These are phyloP conservation scores for Ahaetulla prasina DNA, from an alignment of 2,113 vertebrate species.

Conservation along the genomic window DNA sequence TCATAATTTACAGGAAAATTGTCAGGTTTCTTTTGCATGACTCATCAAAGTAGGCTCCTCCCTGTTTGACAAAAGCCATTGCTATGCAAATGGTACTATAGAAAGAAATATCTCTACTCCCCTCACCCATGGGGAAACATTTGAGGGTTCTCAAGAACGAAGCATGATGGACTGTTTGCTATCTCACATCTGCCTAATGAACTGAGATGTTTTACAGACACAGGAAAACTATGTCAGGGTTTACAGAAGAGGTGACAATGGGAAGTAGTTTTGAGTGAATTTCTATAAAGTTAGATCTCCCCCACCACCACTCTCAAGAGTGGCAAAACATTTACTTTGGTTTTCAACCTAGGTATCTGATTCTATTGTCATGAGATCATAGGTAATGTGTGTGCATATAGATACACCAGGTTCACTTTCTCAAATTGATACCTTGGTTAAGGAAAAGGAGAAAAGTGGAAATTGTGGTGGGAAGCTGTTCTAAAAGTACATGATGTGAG, in stretches of 20 bases:
- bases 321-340: not conserved
- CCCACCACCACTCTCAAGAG: not conserved
- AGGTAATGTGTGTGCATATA: not conserved
- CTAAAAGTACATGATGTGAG: not conserved
- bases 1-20: conserved; percentile 79
- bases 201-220: conserved; percentile 63
- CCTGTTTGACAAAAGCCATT: conserved; percentile 66
- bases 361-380: not conserved
- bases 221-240: conserved; percentile 60
- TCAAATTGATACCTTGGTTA: not conserved
- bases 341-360: fast-evolving
- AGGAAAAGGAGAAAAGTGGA: not conserved
- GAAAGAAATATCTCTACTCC: conserved; percentile 49
- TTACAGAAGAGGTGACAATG: conserved; percentile 52
- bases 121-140: not conserved
- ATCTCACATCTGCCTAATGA: conserved; percentile 65
- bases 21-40: conserved; percentile 77
- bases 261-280: conserved; percentile 47
- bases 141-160: conserved; percentile 17
- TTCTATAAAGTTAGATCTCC: not conserved
- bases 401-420: not conserved
- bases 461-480: not conserved
- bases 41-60: conserved; percentile 75
- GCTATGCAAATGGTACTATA: conserved; percentile 61
- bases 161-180: conserved; percentile 50